Base-by-base conservation (phyloP, 2,797 vertebrate genomes). In the Poecilia gillii region DNA sequence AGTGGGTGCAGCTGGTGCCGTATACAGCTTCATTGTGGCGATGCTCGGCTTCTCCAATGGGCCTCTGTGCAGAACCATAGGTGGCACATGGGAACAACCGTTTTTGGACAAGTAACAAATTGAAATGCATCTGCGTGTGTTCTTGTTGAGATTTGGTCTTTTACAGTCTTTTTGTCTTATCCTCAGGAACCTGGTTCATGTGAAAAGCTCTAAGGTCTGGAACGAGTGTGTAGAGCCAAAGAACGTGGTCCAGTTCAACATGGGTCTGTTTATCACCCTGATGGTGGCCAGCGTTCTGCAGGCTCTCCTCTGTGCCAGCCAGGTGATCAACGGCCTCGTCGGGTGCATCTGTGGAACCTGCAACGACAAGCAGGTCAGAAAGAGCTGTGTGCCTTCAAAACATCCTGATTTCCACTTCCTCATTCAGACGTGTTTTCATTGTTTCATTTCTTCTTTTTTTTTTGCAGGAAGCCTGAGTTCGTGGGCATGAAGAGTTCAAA, bases 271-370 rank as follows among this genome's bases (percentile, higher is more conserved):
- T 84, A 36, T 88, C 18, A 92, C 90, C 4, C 87, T 96, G 82
- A n/a, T 94, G 79, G 87, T 72, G 5, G 76, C 82, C 39, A 91
- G 93, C 41, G 1, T 13, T 3, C 33, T 95, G 81, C 93, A 96
- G 88, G 8, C 85, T 43, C 7, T 95, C 62, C 91, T 97, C 49
- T 96, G 95, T 43, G 78, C 45, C 47, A 2, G 77, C n/a, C 95
- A 96, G 91, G 86, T 94, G 81, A 76, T 96, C 89, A 96, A 96
- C 23, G 94, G 96, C 7, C 85, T 96, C 3, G 66, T 93, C 0
- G 96, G 96, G 31, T 96, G 96, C 77, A 46, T 96, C 70, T 96
- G 91, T 68, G 96, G 95, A 78, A 89, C 92, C 78, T 94, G 95
- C 88, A 59, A 12, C 1, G 57, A 83, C 0, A 85, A 90, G 75